phyloP scores from a whole-genome alignment of 2,113 vertebrate genomes.

The Phycodurus eques region DNA sequence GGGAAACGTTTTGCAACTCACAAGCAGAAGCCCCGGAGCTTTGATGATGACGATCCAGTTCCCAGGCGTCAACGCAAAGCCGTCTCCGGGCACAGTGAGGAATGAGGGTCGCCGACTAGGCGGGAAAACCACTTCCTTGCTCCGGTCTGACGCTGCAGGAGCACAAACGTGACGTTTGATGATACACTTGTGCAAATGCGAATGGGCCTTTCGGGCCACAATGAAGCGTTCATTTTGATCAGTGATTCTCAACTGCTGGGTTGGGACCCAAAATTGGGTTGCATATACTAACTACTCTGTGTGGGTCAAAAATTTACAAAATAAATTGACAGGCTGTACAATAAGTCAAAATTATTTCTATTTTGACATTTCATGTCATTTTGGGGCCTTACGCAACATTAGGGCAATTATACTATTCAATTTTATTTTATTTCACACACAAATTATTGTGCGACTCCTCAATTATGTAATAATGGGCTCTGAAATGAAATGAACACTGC shows the following conservation, averaged over 20 bases:
- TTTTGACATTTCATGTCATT: not conserved
- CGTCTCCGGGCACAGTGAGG: constrained; percentile 83
- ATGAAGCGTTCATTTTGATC: not conserved
- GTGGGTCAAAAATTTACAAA: too few relatives aligned
- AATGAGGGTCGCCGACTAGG: constrained; percentile 81
- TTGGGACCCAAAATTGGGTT: not conserved
- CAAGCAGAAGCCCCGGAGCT: constrained; percentile 86
- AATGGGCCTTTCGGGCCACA: too few relatives aligned
- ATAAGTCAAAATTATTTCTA: too few relatives aligned
- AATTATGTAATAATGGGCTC: too few relatives aligned
- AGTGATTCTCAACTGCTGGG: not conserved
- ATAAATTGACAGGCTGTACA: too few relatives aligned
- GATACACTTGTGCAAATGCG: not conserved
- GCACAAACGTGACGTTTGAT: constrained; percentile 12
- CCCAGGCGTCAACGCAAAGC: constrained; percentile 79
- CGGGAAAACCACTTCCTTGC: constrained; percentile 83
- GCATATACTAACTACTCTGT: too few relatives aligned
- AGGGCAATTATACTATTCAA: too few relatives aligned
- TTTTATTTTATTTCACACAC: too few relatives aligned
- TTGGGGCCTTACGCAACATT: not conserved
- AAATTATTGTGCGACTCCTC: too few relatives aligned
- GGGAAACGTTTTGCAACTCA: constrained; percentile 63
- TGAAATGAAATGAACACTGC: too few relatives aligned
- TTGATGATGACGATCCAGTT: constrained; percentile 81
- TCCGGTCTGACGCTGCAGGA: constrained; percentile 76